A percentile compares a stretch with the other conserved stretches of the same genome.
Conservation (phyloP, 1,140 invertebrate genomes). For the Probaryconus sp. region DNA sequence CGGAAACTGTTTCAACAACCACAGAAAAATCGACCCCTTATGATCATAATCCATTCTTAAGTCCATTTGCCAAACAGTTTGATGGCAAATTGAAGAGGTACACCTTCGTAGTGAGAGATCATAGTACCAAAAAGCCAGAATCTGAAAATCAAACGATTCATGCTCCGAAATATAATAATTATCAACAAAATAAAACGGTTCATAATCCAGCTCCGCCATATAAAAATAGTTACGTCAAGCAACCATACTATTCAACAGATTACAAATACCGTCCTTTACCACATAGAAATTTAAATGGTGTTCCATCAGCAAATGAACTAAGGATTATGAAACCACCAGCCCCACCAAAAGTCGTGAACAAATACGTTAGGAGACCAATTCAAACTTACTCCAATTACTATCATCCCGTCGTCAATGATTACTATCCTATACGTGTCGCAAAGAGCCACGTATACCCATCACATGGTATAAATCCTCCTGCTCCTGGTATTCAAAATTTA, state of each 20-base stretch:
- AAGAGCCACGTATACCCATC: conserved; percentile 22
- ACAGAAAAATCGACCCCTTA: conserved; percentile 32
- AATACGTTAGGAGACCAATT: conserved; percentile 27
- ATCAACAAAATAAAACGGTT: conserved; percentile 5
- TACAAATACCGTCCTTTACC: too few relatives aligned
- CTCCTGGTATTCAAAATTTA: conserved; percentile 2
- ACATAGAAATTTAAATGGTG: too few relatives aligned
- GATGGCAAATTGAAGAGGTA: conserved; percentile 43
- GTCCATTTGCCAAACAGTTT: conserved; percentile 40
- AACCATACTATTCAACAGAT: too few relatives aligned
- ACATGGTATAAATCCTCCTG: conserved; percentile 4
- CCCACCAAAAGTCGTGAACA: neutral
- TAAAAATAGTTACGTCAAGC: conserved; percentile 19
- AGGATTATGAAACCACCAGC: conserved; percentile 41
- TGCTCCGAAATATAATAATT: conserved; percentile 8
- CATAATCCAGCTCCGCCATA: conserved; percentile 6
- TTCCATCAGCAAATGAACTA: conserved; percentile 19
- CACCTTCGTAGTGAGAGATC: conserved; percentile 24
- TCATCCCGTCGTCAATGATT: conserved; percentile 43
- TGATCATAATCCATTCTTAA: conserved; percentile 55
- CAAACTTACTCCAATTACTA: neutral
- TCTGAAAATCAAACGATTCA: conserved; percentile 22
- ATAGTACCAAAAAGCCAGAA: neutral
- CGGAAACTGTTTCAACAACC: conserved; percentile 12
- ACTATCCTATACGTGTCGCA: conserved; percentile 28